Evolutionary conservation across 2,113 vertebrate species (phyloP).

Genomic region (Tetrao urogallus): DNA sequence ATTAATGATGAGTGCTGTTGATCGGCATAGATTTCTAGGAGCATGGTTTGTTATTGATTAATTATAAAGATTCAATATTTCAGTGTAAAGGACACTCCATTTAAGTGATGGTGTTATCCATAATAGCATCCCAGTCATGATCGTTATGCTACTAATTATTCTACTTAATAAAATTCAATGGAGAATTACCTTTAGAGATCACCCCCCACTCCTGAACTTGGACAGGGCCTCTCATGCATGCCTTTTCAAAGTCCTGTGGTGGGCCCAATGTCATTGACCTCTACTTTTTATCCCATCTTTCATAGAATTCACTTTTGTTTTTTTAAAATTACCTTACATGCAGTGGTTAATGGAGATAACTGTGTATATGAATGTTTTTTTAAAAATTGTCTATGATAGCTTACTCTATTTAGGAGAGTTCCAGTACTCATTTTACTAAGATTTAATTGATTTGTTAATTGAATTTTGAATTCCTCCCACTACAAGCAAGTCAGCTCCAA

Average conservation of each 20-base stretch:
- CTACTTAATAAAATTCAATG: constrained; percentile 69
- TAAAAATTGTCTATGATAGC: constrained; percentile 76
- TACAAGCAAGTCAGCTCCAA: constrained; percentile 63
- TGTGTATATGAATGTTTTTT: constrained; percentile 79
- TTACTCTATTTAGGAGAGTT: constrained; percentile 78
- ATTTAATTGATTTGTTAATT: constrained; percentile 76
- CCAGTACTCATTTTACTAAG: constrained; percentile 73
- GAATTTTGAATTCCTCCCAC: constrained; percentile 66
- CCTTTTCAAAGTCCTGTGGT: constrained; percentile 78
- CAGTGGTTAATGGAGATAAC: constrained; percentile 79
- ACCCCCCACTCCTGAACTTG: constrained; percentile 68
- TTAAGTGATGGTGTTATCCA: constrained; percentile 66
- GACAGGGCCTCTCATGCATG: constrained; percentile 74
- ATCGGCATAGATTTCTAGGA: constrained; percentile 77
- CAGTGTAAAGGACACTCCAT: constrained; percentile 70
- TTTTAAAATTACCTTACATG: constrained; percentile 72
- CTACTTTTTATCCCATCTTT: constrained; percentile 33
- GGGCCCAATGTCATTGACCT: constrained; percentile 74
- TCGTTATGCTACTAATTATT: constrained; percentile 71
- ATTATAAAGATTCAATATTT: constrained; percentile 66
- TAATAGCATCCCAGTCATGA: constrained; percentile 66
- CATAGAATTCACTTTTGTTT: constrained; percentile 59
- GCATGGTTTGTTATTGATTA: constrained; percentile 75
- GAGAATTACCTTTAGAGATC: constrained; percentile 71
- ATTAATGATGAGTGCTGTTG: constrained; percentile 71